Conservation (phyloP, 2,888 invertebrate species). For the Chalcis sispes region DNA sequence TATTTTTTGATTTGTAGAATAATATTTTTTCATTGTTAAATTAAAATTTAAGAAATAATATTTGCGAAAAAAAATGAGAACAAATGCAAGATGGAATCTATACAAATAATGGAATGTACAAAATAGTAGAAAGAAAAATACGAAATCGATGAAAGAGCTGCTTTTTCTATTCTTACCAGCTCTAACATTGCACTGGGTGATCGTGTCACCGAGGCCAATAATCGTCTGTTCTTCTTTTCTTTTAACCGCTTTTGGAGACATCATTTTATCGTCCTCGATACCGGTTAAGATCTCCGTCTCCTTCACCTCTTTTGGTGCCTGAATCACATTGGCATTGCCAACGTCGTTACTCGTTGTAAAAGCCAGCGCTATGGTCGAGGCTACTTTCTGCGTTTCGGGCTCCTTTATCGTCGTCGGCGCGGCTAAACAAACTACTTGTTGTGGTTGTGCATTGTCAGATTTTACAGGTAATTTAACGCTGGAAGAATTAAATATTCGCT, state of each 20-base stretch:
- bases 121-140: no score
- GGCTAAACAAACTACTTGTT: constrained; percentile 54
- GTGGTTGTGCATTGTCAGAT: constrained; percentile 64
- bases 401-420: constrained; percentile 31
- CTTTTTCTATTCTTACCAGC: constrained; percentile 65
- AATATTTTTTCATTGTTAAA: no score
- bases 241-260: constrained; percentile 71
- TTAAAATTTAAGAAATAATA: no score
- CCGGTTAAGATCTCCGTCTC: constrained; percentile 61
- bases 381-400: constrained; percentile 55
- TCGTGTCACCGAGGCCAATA: constrained; percentile 59
- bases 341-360: constrained; percentile 66
- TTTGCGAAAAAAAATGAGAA: no score
- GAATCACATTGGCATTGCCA: constrained; percentile 58
- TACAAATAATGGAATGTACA: constrained; percentile 32
- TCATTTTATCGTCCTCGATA: constrained; percentile 66
- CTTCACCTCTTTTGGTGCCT: constrained; percentile 65
- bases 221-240: constrained; percentile 67
- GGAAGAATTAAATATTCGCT: constrained; percentile 71
- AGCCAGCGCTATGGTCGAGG: constrained; percentile 70
- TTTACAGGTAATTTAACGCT: constrained; percentile 55
- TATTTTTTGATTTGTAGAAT: no score
- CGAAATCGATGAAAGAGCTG: constrained; percentile 6
- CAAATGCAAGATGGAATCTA: no score
- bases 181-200: constrained; percentile 67